Evolutionary conservation across 2,888 invertebrate genomes (phyloP).

Genomic region (Lithosia quadra): DNA sequence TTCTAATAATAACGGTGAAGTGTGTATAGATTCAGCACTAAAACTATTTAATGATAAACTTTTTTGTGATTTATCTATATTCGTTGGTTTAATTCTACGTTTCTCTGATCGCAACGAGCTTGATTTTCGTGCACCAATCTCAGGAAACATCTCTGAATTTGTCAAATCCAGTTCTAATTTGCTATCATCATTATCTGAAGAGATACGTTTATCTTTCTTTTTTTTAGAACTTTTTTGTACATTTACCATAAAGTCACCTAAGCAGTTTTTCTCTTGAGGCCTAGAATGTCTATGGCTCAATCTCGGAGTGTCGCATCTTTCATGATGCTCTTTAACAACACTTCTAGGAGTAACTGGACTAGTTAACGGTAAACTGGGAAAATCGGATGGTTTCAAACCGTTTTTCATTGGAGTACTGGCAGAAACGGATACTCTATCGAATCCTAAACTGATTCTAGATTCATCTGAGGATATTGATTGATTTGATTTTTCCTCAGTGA

Average conservation of each 20-base stretch:
- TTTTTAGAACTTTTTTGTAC: slow-evolving; percentile 73
- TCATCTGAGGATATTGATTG: slow-evolving; percentile 76
- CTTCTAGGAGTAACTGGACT: slow-evolving; percentile 74
- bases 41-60: slow-evolving; percentile 76
- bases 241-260: slow-evolving; percentile 74
- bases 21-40: slow-evolving; percentile 71
- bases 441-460: slow-evolving; percentile 64
- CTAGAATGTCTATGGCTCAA: slow-evolving; percentile 68
- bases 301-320: slow-evolving; percentile 78
- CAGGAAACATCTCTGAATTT: slow-evolving; percentile 78
- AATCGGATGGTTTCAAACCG: slow-evolving; percentile 63
- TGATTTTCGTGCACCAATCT: slow-evolving; percentile 76
- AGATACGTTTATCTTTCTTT: slow-evolving; percentile 70
- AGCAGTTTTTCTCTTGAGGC: slow-evolving; percentile 74
- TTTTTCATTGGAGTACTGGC: slow-evolving; percentile 80
- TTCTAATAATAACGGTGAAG: slow-evolving; percentile 66
- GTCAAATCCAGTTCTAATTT: slow-evolving; percentile 73
- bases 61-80: slow-evolving; percentile 72
- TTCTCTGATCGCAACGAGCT: slow-evolving; percentile 72
- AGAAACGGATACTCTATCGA: slow-evolving; percentile 65
- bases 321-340: slow-evolving; percentile 63
- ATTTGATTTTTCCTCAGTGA: slow-evolving; percentile 70
- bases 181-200: slow-evolving; percentile 65
- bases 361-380: slow-evolving; percentile 56
- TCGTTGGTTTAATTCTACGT: slow-evolving; percentile 85